Evolutionary conservation across 64 coral and sea anemone genomes (phyloP).

Genomic region (Cladopsammia gracilis): DNA sequence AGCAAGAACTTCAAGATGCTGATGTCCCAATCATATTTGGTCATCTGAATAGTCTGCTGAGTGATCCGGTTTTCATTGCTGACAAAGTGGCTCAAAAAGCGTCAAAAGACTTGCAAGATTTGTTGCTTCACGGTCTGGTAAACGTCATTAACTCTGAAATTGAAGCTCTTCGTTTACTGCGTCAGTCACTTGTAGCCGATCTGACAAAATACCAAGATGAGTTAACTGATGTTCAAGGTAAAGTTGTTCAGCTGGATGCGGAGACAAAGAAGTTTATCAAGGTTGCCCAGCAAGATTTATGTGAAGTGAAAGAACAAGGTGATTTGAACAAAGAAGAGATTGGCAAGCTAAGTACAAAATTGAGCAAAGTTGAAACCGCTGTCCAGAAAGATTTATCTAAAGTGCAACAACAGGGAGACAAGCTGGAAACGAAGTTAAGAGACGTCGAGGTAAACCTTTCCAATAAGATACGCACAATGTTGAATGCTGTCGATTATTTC

Average conservation of each 20-base stretch:
- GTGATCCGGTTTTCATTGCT: conserved; percentile 37
- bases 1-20: conserved; percentile 15
- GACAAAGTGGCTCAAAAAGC: conserved; percentile 1
- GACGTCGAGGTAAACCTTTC: neutral
- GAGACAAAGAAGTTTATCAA: neutral
- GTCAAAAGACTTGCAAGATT: neutral
- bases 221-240: neutral
- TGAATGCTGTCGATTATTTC: neutral
- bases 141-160: conserved; percentile 1
- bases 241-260: neutral
- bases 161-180: neutral
- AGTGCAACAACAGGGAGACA: neutral
- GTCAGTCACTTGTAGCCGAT: neutral
- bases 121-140: neutral
- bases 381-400: neutral
- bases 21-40: conserved; percentile 13
- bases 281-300: neutral
- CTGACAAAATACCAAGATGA: neutral
- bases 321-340: neutral
- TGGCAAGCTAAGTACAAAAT: neutral
- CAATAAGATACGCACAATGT: neutral
- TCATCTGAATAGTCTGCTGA: conserved; percentile 22
- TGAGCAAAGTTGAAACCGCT: neutral
- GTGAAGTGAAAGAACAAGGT: neutral
- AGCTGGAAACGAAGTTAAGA: neutral